Evolutionary conservation across 2,888 invertebrate genomes (phyloP), one percentile per base, ranked within the genome.

Genomic region (Alitta virens): DNA sequence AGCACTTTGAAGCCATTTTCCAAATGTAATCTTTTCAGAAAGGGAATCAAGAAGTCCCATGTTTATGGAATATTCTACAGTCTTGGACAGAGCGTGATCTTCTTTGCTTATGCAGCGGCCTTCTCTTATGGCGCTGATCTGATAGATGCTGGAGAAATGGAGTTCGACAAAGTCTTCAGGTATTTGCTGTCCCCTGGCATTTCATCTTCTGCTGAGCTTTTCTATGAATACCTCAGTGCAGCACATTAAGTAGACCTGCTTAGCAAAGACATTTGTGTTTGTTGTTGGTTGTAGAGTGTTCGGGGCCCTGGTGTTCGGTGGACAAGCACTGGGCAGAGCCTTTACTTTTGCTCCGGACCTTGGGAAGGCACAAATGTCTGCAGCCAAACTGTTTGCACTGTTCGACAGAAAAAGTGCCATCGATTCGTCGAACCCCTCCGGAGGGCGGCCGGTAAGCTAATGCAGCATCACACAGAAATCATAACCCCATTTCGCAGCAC

Each of bases 31-130:
- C 18, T 3, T 60, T 53, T 12, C 60, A 56, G 61, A 50, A 56
- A 61, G 24, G 56, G 56, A 1, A 26, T 56, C 18, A 56, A 46
- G 49, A 61, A 61, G 56, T 2, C 75, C 1, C 75, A 75, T 55
- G 68, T 75, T 5, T 79, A 78, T 62, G 81, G 77, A 18, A 60
- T 73, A 0, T 75, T 78, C 2, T 80, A 79, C 67, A 80, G 77
- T 24, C 72, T 81, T 57, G 83, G 85, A 3, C 84, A 84, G 69
- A 80, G 83, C 12, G 72, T 85, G 21, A 80, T 84, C 38, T 85
- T 83, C 74, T 80, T 85, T 68, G 84, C 85, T 74, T 86, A 85
- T 72, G 84, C 84, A 2, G 82, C 79, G 21, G 82, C 85, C 1
- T 86, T 86, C 71, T 76, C 82, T 42, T 82, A 83, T 65, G 86